A percentile compares a stretch with the other conserved stretches of the same genome.
phyloP scores from a whole-genome alignment of 2,888 invertebrate genomes.

The Calliopum simillimum region DNA sequence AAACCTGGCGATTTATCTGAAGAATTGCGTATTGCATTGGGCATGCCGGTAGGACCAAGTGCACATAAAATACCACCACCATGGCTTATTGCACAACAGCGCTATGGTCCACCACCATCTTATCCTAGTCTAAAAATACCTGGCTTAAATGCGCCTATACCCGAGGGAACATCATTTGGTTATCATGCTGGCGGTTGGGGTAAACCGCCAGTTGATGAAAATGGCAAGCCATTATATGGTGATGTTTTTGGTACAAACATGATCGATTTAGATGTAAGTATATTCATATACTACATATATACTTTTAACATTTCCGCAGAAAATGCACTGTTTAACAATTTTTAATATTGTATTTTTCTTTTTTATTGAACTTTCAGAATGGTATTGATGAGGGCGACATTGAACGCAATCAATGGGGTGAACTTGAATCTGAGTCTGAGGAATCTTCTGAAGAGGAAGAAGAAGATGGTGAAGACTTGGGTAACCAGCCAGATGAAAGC shows the following conservation, averaged over 20 bases:
- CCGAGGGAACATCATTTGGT: slow-evolving; percentile 96
- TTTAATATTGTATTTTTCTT: neutral
- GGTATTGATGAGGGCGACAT: slow-evolving; percentile 86
- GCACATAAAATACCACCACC: slow-evolving; percentile 93
- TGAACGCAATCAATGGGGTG: slow-evolving; percentile 96
- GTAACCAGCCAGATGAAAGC: slow-evolving; percentile 75
- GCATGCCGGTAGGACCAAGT: slow-evolving; percentile 98
- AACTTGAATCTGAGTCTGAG: slow-evolving; percentile 87
- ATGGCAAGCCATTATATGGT: slow-evolving; percentile 96
- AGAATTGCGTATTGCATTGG: slow-evolving; percentile 94
- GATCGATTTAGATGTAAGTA: slow-evolving; percentile 76
- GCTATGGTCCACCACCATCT: slow-evolving; percentile 97
- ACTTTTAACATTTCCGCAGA: too few relatives aligned
- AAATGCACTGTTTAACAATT: too few relatives aligned
- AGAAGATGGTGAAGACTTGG: slow-evolving; percentile 73
- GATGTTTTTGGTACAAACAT: slow-evolving; percentile 95
- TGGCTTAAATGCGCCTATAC: slow-evolving; percentile 97
- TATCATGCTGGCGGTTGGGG: slow-evolving; percentile 99
- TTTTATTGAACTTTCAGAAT: slow-evolving; percentile 65
- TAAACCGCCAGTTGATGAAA: slow-evolving; percentile 99
- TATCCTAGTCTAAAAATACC: slow-evolving; percentile 99
- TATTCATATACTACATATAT: neutral
- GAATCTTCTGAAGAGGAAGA: slow-evolving; percentile 75
- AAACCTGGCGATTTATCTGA: slow-evolving; percentile 98
- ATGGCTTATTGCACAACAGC: slow-evolving; percentile 79